Percentiles rank a stretch among this genome's conserved stretches.
These are phyloP conservation scores for Salarias fasciatus DNA, from an alignment of 2,797 vertebrate species.

Conservation along the genomic window DNA sequence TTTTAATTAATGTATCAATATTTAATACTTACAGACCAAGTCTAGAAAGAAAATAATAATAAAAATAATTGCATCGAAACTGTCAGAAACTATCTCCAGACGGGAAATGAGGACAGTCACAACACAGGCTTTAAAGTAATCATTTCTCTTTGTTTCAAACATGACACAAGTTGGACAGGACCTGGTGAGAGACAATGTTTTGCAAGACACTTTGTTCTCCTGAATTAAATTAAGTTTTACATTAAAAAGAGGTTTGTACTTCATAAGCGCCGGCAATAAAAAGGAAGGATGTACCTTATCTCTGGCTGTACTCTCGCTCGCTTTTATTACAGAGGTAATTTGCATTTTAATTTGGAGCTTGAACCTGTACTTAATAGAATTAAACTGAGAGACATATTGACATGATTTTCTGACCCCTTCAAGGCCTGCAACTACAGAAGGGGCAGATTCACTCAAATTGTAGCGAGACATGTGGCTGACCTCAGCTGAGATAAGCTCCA, in stretches of 20 bases:
- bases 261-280: conserved; percentile 72
- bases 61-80: conserved; percentile 11
- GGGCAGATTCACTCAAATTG: conserved; percentile 60
- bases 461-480: conserved; percentile 53
- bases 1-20: not conserved
- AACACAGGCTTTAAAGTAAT: conserved; percentile 48
- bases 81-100: conserved; percentile 29
- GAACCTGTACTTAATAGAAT: conserved; percentile 85
- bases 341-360: conserved; percentile 88
- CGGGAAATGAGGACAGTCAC: conserved; percentile 30
- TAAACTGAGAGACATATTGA: conserved; percentile 77
- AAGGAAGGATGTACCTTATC: conserved; percentile 80
- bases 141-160: conserved; percentile 64
- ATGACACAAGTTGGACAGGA: conserved; percentile 56
- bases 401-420: conserved; percentile 75
- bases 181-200: conserved; percentile 66
- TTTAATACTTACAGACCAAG: conserved; percentile 6
- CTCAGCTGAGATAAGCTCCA: conserved; percentile 67
- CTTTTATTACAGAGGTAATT: conserved; percentile 82
- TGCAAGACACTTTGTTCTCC: conserved; percentile 72
- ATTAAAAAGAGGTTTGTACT: conserved; percentile 76
- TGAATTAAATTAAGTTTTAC: conserved; percentile 79
- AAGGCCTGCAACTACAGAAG: conserved; percentile 54
- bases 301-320: conserved; percentile 66
- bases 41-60: too few relatives aligned